These are phyloP conservation scores for Campylomormyrus numenius DNA, from an alignment of 2,113 vertebrate species.

Conservation along the genomic window DNA sequence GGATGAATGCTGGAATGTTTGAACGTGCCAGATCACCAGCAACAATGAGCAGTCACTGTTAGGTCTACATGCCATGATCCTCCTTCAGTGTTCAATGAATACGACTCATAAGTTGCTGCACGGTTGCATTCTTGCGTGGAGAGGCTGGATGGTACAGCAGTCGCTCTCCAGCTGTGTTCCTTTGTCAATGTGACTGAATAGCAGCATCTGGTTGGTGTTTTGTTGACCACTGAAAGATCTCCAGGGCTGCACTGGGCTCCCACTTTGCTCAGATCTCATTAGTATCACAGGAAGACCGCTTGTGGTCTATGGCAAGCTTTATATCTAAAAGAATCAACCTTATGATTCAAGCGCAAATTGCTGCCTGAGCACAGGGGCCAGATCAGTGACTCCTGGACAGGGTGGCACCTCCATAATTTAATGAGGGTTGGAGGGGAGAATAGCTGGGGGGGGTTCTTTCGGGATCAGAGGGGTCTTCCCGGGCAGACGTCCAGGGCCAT, in stretches of 20 bases:
- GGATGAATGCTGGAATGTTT: background rate
- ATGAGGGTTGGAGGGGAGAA: conserved; percentile 13
- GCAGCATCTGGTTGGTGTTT: background rate
- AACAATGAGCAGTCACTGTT: background rate
- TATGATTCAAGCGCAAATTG: background rate
- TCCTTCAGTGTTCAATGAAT: background rate
- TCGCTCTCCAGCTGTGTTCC: background rate
- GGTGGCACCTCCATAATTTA: conserved; percentile 1
- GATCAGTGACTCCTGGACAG: background rate
- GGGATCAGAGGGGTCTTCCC: conserved; percentile 47
- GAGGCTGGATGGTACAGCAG: background rate
- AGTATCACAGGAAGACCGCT: background rate
- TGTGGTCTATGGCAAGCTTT: background rate
- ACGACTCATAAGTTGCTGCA: background rate
- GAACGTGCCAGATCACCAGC: background rate
- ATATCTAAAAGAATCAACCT: background rate
- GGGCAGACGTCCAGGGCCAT: conserved; percentile 39
- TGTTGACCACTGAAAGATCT: background rate
- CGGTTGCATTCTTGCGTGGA: background rate
- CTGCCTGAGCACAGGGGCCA: background rate
- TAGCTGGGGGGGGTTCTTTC: conserved; percentile 36
- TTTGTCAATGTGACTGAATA: background rate
- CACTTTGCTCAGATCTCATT: background rate
- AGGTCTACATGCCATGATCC: background rate
- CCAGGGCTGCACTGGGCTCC: background rate